A percentile compares a stretch with the other conserved stretches of the same genome.
Evolutionary conservation across 2,797 vertebrate genomes (phyloP).

Genomic region (Merluccius polli): DNA sequence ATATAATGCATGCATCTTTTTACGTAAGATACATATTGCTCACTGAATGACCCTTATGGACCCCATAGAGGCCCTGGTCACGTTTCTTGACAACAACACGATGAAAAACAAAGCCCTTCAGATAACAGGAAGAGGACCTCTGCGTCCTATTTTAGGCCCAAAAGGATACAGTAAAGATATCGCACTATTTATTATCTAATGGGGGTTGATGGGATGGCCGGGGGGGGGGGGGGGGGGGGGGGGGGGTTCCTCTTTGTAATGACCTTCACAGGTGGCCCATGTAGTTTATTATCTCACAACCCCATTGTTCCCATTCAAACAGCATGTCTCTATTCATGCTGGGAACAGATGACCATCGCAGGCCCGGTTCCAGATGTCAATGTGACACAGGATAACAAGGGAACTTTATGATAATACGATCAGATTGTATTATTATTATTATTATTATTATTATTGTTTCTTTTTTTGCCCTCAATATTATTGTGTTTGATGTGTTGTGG

Average conservation of each 20-base stretch:
- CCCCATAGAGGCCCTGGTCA: no score
- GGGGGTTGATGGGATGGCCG: no score
- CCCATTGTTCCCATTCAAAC: slow-evolving; percentile 62
- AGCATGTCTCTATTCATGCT: slow-evolving; percentile 49
- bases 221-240: neutral
- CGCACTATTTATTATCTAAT: slow-evolving; percentile 63
- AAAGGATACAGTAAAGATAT: slow-evolving; percentile 40
- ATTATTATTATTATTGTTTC: no score
- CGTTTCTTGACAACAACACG: neutral
- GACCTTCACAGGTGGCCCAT: slow-evolving; percentile 66
- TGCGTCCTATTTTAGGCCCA: slow-evolving; percentile 39
- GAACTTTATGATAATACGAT: neutral
- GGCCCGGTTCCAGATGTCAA: no score
- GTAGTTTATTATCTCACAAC: slow-evolving; percentile 37
- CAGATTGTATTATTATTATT: no score
- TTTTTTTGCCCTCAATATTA: no score
- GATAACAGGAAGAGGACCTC: slow-evolving; percentile 57
- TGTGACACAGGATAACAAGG: slow-evolving; percentile 19
- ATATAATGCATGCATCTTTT: no score
- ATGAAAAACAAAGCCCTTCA: slow-evolving; percentile 34
- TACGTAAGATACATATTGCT: no score
- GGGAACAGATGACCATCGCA: slow-evolving; percentile 43
- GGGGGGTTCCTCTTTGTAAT: slow-evolving; percentile 60
- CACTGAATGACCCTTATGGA: no score
- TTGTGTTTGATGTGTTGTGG: neutral